Conservation (phyloP, 2,797 vertebrate genomes). For the Halcyon leucocephala region DNA sequence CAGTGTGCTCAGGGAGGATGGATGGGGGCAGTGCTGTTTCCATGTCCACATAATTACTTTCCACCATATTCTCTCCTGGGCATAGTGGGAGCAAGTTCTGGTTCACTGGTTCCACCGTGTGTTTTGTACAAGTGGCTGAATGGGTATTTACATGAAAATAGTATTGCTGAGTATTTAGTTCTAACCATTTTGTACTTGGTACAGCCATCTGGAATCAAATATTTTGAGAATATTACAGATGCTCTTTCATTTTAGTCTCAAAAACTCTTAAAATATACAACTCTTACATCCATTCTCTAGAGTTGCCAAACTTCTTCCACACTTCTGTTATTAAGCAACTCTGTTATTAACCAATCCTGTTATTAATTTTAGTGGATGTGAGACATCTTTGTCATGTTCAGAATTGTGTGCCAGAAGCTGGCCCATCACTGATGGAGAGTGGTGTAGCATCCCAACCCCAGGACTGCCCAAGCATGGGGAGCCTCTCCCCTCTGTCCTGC, state of each 20-base stretch:
- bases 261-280: constrained; percentile 15
- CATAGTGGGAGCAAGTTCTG: neutral
- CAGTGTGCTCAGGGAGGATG: neutral
- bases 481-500: neutral
- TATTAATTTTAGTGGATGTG: neutral
- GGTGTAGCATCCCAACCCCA: fast-evolving
- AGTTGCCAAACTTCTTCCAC: constrained; percentile 12
- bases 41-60: neutral
- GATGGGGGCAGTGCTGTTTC: neutral
- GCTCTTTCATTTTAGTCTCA: constrained; percentile 14
- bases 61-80: neutral
- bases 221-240: constrained; percentile 58
- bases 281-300: neutral
- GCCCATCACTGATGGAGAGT: neutral
- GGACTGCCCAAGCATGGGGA: neutral
- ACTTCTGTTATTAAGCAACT: constrained; percentile 5
- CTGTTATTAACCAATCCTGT: constrained; percentile 38
- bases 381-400: neutral
- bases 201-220: constrained; percentile 55
- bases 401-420: neutral
- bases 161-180: constrained; percentile 24
- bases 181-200: constrained; percentile 38
- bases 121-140: neutral
- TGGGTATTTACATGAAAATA: constrained; percentile 55
- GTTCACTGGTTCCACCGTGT: neutral